These are phyloP conservation scores for Cylindroiulus punctatus DNA, from an alignment of 2,888 invertebrate species.

Conservation along the genomic window DNA sequence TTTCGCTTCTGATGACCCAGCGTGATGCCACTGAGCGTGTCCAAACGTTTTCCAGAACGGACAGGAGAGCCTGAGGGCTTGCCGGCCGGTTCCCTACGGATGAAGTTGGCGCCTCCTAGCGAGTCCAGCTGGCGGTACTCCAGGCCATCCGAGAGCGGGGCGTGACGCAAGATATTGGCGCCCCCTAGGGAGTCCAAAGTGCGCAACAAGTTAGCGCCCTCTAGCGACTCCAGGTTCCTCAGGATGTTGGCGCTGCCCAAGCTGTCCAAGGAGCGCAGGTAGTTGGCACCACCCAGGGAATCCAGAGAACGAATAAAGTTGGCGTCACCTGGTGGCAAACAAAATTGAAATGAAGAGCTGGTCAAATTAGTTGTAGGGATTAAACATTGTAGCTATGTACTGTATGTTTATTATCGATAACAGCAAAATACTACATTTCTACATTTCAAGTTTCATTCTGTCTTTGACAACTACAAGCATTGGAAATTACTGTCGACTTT, in stretches of 20 bases:
- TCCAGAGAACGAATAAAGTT: slow-evolving; percentile 51
- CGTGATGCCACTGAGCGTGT: slow-evolving; percentile 63
- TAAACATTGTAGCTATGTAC: too few relatives aligned
- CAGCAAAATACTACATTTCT: too few relatives aligned
- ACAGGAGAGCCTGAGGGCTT: background rate
- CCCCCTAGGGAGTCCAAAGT: slow-evolving; percentile 69
- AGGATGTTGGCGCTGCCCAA: slow-evolving; percentile 70
- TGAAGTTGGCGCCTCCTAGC: slow-evolving; percentile 61
- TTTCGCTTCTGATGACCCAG: slow-evolving; percentile 69
- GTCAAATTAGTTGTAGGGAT: too few relatives aligned
- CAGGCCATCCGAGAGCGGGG: slow-evolving; percentile 60
- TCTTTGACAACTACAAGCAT: too few relatives aligned
- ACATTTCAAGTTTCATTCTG: too few relatives aligned
- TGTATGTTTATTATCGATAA: too few relatives aligned
- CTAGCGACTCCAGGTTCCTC: slow-evolving; percentile 60
- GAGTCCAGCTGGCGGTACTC: slow-evolving; percentile 65
- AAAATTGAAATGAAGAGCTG: background rate
- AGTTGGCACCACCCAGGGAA: slow-evolving; percentile 52
- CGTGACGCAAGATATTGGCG: slow-evolving; percentile 68
- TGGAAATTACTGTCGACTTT: too few relatives aligned
- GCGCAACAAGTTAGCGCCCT: slow-evolving; percentile 45
- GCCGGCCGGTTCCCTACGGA: background rate
- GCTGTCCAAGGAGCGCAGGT: slow-evolving; percentile 65
- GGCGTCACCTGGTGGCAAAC: slow-evolving; percentile 23
- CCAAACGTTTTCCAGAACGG: slow-evolving; percentile 60